These are phyloP conservation scores for Lysiphlebus fabarum DNA, from an alignment of 1,140 invertebrate genomes.

Conservation along the genomic window DNA sequence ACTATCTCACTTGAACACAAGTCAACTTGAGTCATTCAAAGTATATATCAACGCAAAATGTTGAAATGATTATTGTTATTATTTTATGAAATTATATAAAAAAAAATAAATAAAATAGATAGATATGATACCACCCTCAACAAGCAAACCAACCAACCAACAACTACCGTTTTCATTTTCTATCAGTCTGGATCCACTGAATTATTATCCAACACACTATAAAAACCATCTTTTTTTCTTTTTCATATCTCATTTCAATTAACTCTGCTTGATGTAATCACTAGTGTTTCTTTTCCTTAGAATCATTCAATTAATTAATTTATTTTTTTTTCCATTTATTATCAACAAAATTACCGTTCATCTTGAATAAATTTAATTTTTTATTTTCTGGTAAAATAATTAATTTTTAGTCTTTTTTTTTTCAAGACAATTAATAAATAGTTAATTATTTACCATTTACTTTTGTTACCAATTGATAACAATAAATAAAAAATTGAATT, in stretches of 20 bases:
- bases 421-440: no score
- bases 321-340: no score
- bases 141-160: background rate
- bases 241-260: background rate
- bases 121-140: constrained; percentile 15
- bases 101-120: background rate
- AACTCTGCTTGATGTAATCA: no score
- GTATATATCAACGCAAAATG: background rate
- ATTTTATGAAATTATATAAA: background rate
- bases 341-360: no score
- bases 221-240: background rate
- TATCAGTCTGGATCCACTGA: constrained; percentile 3
- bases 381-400: no score
- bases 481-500: no score
- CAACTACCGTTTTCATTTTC: constrained; percentile 23
- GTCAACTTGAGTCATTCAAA: background rate
- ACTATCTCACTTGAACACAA: background rate
- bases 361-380: no score
- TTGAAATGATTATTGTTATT: background rate
- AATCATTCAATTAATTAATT: no score
- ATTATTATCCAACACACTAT: background rate
- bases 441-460: no score
- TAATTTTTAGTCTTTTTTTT: no score
- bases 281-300: no score
- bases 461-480: no score